Percentiles rank a stretch among this genome's conserved stretches.
phyloP scores from a whole-genome alignment of 2,888 invertebrate genomes.

The Nebria brevicollis region DNA sequence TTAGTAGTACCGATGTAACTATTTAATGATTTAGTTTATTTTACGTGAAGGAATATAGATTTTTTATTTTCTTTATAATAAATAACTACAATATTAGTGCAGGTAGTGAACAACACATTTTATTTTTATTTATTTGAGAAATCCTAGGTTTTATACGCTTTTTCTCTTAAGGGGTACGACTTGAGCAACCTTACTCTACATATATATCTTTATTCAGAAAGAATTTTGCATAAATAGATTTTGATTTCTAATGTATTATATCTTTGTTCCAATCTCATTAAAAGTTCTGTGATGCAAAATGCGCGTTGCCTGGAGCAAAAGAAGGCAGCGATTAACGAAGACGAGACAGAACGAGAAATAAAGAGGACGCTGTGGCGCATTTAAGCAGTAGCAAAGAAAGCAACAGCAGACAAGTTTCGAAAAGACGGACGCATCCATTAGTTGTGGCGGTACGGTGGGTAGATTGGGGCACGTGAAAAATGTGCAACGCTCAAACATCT shows the following conservation, averaged over 20 bases:
- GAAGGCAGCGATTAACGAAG: not conserved
- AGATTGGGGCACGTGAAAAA: not conserved
- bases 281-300: not conserved
- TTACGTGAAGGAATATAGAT: too few relatives aligned
- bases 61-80: too few relatives aligned
- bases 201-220: not conserved
- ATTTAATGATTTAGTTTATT: too few relatives aligned
- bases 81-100: too few relatives aligned
- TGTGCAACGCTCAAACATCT: constrained; percentile 6
- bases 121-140: too few relatives aligned
- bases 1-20: too few relatives aligned
- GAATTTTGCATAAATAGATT: not conserved
- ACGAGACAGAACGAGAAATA: constrained; percentile 6
- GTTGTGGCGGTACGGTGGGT: not conserved
- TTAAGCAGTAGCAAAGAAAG: not conserved
- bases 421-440: constrained; percentile 15
- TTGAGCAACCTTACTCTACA: too few relatives aligned
- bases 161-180: too few relatives aligned
- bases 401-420: constrained; percentile 9
- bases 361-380: not conserved
- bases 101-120: too few relatives aligned
- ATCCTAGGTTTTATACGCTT: too few relatives aligned
- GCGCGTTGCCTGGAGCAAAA: constrained; percentile 5
- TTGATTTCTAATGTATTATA: not conserved
- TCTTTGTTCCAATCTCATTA: not conserved